Base-by-base conservation (phyloP, 2,797 vertebrate genomes). In the Chaetodon trifasciatus region DNA sequence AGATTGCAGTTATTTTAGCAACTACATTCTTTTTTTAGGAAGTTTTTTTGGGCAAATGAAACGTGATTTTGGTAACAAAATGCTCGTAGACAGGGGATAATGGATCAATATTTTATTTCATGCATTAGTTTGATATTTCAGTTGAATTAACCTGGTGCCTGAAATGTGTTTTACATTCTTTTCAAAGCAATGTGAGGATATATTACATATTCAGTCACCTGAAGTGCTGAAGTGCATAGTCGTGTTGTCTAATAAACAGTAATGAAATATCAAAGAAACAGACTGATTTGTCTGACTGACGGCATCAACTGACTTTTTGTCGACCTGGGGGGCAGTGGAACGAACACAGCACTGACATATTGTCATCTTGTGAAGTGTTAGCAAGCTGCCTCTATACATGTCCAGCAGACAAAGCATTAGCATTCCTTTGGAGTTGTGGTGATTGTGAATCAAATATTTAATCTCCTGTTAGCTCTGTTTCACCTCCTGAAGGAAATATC, bases 31-130 rank as follows among this genome's bases (percentile, higher is more conserved):
- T 74, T 40, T 60, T 32, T 1, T 3, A 42, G 19, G 28, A 32
- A 70, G 0, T 35, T 83, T 88, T 83, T 57, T 35, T 47, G 58
- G 78, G 28, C 42, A 44, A 9, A 44, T 69, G 61, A 76, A 64
- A 24, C 40, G 39, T 32, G 40, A 53, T 57, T 71, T 49, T 6
- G 6, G 40, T 32, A 44, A 52, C 12, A 60, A 73, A 77, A 83
- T 73, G 76, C 46, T 72, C 74, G 85, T 64, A 55, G 53, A 42
- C 12, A 32, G 19, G 19, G 15, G 47, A 70, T 64, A 73, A 85
- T 78, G 74, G 24, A 17, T 46, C 15, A 12, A 66, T 81, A 61
- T 71, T 71, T 80, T 12, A 71, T 65, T 70, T 21, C 2, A 17
- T 23, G 49, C 73, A 72, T 79, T 53, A 53, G 56, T 70, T 75